phyloP scores from a whole-genome alignment of 2,888 invertebrate genomes.

The Aproaerema taeniolella region DNA sequence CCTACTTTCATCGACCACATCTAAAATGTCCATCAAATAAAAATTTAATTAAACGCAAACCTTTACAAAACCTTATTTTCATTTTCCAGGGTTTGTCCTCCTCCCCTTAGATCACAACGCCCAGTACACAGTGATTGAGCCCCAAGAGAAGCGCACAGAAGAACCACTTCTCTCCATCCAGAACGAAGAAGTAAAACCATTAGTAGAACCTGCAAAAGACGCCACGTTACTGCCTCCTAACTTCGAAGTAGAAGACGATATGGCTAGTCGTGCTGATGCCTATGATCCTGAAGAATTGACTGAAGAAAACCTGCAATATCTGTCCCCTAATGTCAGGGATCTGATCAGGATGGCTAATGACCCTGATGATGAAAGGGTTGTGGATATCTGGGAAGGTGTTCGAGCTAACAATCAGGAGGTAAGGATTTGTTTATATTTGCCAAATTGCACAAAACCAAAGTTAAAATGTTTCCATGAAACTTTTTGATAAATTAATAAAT shows the following conservation, averaged over 20 bases:
- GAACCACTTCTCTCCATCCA: slow-evolving; percentile 52
- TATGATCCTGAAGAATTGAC: slow-evolving; percentile 38
- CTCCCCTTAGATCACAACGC: slow-evolving; percentile 51
- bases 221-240: slow-evolving; percentile 51
- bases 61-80: too few species aligned
- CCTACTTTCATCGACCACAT: too few species aligned
- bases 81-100: slow-evolving; percentile 52
- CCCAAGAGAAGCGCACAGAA: slow-evolving; percentile 42
- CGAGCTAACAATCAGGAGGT: slow-evolving; percentile 26
- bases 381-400: slow-evolving; percentile 56
- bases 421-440: neutral
- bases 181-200: slow-evolving; percentile 51
- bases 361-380: slow-evolving; percentile 49
- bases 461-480: too few species aligned
- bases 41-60: too few species aligned
- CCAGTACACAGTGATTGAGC: slow-evolving; percentile 57
- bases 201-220: slow-evolving; percentile 49
- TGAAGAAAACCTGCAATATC: slow-evolving; percentile 63
- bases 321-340: slow-evolving; percentile 57
- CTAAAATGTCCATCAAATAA: too few species aligned
- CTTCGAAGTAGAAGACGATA: slow-evolving; percentile 38
- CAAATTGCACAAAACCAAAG: too few species aligned
- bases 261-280: slow-evolving; percentile 48
- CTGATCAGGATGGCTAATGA: slow-evolving; percentile 60
- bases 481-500: too few species aligned